phyloP scores from a whole-genome alignment of 2,797 vertebrate species.

The Rhodeus uyekii region DNA sequence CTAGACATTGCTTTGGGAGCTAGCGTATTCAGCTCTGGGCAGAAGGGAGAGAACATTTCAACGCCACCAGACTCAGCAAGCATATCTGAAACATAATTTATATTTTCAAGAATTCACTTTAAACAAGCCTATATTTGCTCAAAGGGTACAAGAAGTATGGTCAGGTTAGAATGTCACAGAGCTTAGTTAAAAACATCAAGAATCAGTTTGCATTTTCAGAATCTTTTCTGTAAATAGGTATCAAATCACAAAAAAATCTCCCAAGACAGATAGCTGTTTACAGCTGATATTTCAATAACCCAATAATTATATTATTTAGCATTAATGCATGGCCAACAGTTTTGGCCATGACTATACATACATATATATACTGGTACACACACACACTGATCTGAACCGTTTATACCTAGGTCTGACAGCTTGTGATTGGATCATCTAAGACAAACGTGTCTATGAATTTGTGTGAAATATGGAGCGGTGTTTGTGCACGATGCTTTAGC shows the following conservation, averaged over 20 bases:
- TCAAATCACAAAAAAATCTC: not conserved
- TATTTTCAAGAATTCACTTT: slow-evolving; percentile 2
- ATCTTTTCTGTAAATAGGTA: slow-evolving; percentile 14
- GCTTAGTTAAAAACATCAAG: slow-evolving; percentile 7
- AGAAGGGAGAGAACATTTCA: not conserved
- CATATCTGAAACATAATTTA: not conserved
- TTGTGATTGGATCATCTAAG: not conserved
- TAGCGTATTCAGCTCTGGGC: not conserved
- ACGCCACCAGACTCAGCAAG: not conserved
- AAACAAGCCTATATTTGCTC: slow-evolving; percentile 11
- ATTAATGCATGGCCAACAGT: too few relatives aligned
- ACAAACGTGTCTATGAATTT: not conserved
- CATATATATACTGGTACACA: too few relatives aligned
- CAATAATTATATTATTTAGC: too few relatives aligned
- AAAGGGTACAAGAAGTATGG: not conserved
- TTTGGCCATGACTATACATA: too few relatives aligned
- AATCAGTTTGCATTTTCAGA: slow-evolving; percentile 14
- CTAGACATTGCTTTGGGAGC: slow-evolving; percentile 20
- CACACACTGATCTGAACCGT: not conserved
- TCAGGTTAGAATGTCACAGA: not conserved
- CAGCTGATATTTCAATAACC: not conserved
- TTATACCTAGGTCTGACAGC: not conserved
- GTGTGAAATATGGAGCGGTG: slow-evolving; percentile 5
- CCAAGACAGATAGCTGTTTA: not conserved
- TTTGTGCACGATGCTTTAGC: not conserved